Base-by-base conservation (phyloP, 2,888 invertebrate genomes). In the Margaritifera margaritifera region DNA sequence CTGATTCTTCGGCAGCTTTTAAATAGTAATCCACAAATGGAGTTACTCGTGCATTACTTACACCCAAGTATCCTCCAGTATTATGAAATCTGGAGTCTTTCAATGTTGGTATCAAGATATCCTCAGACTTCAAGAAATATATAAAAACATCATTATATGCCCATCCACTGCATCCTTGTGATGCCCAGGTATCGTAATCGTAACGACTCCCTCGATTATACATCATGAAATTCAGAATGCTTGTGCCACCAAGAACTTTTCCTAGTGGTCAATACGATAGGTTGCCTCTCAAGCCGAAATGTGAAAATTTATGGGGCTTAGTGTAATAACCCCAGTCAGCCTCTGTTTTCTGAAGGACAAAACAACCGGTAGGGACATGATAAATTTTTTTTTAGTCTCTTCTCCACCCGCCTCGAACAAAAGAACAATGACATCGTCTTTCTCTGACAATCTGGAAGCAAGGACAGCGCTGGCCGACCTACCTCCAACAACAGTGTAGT, bases 181-280 rank as follows among this genome's bases (percentile, higher is more conserved):
- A 92, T 57, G 94, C 95, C 97, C 97, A 98, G 67, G 94, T 92
- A 89, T 97, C 95, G 87, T 93, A 98, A 89, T 97, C 97, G 2
- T 94, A 91, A 68, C 93, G 92, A 89, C 96, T 77, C 0, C 97
- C 97, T 73, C 97, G 91, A 20, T 96, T 94, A 90, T 97, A 97
- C 0, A 96, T 92, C 96, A 97, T 96, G 2, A 95, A 95, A 86
- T 96, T 96, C 0, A 97, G 91, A 0, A 96, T 95, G 56, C 95
- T 95, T 6, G 95, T 95, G 0, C 97, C 97, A 0, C 96, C 96
- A 0, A 96, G 91, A 0, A 96, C 95, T 91, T 96, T 96, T 62
- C 97, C 97, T 69, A 96, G 92, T 0, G 96, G 96, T 96, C 96
- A 96, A 83, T 94, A 94, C 86, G 95, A 95, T 59, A 95, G 92